A percentile compares a stretch with the other conserved stretches of the same genome.
Evolutionary conservation across 2,888 invertebrate species (phyloP).

Genomic region (Chrysodeixis includens): DNA sequence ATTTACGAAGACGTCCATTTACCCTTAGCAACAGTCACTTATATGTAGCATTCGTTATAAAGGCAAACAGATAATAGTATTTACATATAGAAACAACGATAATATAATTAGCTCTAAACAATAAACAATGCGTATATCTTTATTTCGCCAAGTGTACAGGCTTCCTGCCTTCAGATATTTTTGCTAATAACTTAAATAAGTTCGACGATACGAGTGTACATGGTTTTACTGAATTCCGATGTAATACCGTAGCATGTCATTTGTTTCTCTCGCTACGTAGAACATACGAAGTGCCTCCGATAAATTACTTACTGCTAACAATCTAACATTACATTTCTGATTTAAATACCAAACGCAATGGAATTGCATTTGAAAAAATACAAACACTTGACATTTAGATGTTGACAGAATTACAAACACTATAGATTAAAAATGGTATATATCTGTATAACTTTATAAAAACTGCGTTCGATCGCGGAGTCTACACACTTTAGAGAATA

Average conservation of each 20-base stretch:
- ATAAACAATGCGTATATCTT: slow-evolving; percentile 3
- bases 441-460: slow-evolving; percentile 11
- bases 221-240: slow-evolving; percentile 18
- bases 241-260: slow-evolving; percentile 20
- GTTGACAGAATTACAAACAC: slow-evolving; percentile 42
- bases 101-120: slow-evolving; percentile 4
- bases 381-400: slow-evolving; percentile 42
- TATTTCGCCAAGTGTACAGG: not conserved
- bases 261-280: slow-evolving; percentile 25
- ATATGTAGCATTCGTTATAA: not conserved
- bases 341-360: slow-evolving; percentile 32
- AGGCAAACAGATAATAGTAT: slow-evolving; percentile 4
- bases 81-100: slow-evolving; percentile 1
- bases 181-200: not conserved
- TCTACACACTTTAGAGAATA: slow-evolving; percentile 19
- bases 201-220: slow-evolving; percentile 9
- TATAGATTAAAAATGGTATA: slow-evolving; percentile 36
- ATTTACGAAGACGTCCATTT: not conserved
- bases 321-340: slow-evolving; percentile 43
- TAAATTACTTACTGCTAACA: slow-evolving; percentile 42
- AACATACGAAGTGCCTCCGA: slow-evolving; percentile 45
- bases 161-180: not conserved
- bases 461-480: slow-evolving; percentile 20
- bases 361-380: slow-evolving; percentile 39
- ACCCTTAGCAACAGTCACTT: not conserved